Base-by-base conservation (phyloP, 2,888 invertebrate genomes). In the Ametastegia equiseti region DNA sequence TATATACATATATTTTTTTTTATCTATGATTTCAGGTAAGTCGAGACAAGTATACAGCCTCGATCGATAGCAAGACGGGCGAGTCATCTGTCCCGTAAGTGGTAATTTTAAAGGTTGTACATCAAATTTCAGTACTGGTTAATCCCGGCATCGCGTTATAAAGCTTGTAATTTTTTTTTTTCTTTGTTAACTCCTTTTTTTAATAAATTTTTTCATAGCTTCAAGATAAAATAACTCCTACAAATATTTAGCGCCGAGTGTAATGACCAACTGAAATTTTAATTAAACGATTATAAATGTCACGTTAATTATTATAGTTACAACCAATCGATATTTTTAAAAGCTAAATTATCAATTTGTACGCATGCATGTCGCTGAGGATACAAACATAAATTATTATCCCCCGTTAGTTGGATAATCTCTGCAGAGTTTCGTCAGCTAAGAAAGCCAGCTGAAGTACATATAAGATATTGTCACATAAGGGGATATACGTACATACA, bases 1-100 rank as follows among this genome's bases (percentile, higher is more conserved):
- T 11, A 63, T 7, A 30, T 63, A 33, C 27, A 2, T 69, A 23
- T 36, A n/a, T 54, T 19, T 75, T 7, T 39, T 54, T 75, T 33
- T 75, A 50, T 75, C 6, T 78, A 27, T 78, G 60, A 23, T 78
- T 78, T 78, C 78, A 78, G 78, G 78, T 78, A 78, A 78, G 78
- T 78, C 27, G 19, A 19, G 54, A 75, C 33, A 75, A 54, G 50
- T 75, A 75, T 75, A 75, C 1, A 54, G 47, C 45, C 71, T 23
- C 45, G 71, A 47, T 47, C 71, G 45, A 71, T 47, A 47, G 30
- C 27, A 30, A 30, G 36, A 71, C 60, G 15, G n/a, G n/a, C 45
- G 71, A 71, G 71, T 71, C 71, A 71, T 30, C 71, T 71, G 71
- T 71, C 71, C 71, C 30, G 71, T 71, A 71, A 71, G 71, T 71